Conservation (phyloP, 2,797 vertebrate genomes). For the Cyprinella venusta region DNA sequence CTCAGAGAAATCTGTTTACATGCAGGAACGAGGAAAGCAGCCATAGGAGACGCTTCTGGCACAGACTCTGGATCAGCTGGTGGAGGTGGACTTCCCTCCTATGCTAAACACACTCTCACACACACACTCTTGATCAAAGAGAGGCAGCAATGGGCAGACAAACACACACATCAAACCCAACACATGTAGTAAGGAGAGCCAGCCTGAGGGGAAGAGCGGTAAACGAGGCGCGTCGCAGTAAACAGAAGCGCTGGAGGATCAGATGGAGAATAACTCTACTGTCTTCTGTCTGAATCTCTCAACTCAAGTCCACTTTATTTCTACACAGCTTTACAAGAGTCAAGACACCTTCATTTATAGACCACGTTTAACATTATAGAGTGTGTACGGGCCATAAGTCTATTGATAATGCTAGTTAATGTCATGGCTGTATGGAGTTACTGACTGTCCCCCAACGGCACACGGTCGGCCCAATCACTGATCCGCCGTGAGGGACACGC, state of each 20-base stretch:
- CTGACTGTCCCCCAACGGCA: no score
- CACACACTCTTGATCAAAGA: constrained; percentile 9
- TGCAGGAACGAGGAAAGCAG: neutral
- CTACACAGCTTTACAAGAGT: no score
- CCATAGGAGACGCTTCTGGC: constrained; percentile 4
- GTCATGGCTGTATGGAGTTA: no score
- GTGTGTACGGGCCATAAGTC: no score
- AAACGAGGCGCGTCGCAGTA: constrained; percentile 4
- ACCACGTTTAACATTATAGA: no score
- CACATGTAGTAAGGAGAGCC: neutral
- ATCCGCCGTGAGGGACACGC: no score
- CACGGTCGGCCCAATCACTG: no score
- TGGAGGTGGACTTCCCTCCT: neutral
- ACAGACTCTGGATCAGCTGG: neutral
- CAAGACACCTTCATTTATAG: no score
- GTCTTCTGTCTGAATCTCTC: neutral
- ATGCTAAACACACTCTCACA: neutral
- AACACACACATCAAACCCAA: constrained; percentile 11
- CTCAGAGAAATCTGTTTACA: constrained; percentile 31
- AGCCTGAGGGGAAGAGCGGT: neutral
- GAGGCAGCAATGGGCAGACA: neutral
- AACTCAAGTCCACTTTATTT: no score
- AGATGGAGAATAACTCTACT: neutral
- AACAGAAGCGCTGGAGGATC: neutral
- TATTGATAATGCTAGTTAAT: no score